Percentiles rank a stretch among this genome's conserved stretches.
Conservation (phyloP, 2,797 vertebrate genomes). For the Morus bassanus region DNA sequence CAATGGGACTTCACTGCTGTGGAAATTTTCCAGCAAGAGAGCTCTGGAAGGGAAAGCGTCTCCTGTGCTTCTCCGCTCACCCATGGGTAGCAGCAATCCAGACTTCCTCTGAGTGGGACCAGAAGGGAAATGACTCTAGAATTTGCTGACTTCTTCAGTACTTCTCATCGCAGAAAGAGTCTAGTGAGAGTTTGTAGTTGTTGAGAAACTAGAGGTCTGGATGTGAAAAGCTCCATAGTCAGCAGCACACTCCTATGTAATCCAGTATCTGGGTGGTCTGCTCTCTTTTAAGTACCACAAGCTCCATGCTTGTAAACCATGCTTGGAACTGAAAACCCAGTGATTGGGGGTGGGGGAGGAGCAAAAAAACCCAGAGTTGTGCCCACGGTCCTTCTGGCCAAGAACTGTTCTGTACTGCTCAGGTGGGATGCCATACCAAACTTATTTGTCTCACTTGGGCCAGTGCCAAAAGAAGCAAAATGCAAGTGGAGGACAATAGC, state of each 20-base stretch:
- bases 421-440: not conserved
- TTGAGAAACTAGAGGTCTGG: not conserved
- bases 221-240: not conserved
- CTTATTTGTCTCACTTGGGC: not conserved
- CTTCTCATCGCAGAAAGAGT: not conserved
- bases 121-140: not conserved
- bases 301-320: not conserved
- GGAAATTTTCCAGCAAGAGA: not conserved
- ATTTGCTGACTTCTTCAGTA: not conserved
- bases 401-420: not conserved
- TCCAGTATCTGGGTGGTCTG: not conserved
- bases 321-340: not conserved
- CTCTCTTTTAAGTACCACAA: not conserved
- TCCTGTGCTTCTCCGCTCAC: rapidly evolving
- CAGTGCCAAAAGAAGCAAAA: not conserved
- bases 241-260: not conserved
- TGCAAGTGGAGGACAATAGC: not conserved
- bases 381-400: not conserved
- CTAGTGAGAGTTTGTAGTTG: not conserved
- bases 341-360: rapidly evolving
- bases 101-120: not conserved
- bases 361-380: not conserved
- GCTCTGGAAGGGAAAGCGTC: not conserved
- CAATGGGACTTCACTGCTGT: not conserved
- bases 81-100: rapidly evolving